Evolutionary conservation across 2,113 vertebrate genomes (phyloP), one percentile per base, ranked within the genome.

Genomic region (Pagrus major): DNA sequence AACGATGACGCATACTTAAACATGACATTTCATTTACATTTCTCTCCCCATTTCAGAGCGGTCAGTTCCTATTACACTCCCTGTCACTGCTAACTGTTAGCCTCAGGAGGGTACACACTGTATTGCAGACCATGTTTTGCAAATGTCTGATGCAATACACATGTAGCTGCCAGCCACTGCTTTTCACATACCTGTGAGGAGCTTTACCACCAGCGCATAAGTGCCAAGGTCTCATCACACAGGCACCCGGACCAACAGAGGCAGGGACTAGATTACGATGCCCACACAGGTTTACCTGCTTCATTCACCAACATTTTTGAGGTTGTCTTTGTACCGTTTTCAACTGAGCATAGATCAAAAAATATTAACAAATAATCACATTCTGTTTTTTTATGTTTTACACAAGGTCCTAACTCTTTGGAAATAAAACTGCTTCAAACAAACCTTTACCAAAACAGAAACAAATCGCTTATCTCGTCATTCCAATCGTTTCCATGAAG

Each of bases 121-220:
- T 49, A 33, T 21, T 49, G 25, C 46, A 72, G 12, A 61, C 54
- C 33, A 29, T 52, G 70, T 67, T 44, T 20, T 31, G 20, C 47
- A 68, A 78, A 61, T 6, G 25, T 60, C 14, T 72, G 44, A 78
- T 61, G 54, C n/a, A 55, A 59, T 44, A n/a, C 21, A 29, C 54
- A 70, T 29, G 33, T 14, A 58, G 29, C 65, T 9, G 2, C 21
- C 10, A 56, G 21, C 66, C n/a, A 4, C 66, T 54, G 76, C 66
- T 70, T 67, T 51, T 78, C 55, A 35, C 56, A 61, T 9, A n/a
- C 15, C 39, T 16, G 52, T 27, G n/a, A 67, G 12, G n/a, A 60
- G 42, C 54, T 59, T 67, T 29, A 77, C 23, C 39, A 25, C 46
- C 35, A 8, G 16, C 10, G 1, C n/a, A 25, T 2, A 23, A 56